phyloP scores from a whole-genome alignment of 1,140 invertebrate species.

The Drosophila littoralis region DNA sequence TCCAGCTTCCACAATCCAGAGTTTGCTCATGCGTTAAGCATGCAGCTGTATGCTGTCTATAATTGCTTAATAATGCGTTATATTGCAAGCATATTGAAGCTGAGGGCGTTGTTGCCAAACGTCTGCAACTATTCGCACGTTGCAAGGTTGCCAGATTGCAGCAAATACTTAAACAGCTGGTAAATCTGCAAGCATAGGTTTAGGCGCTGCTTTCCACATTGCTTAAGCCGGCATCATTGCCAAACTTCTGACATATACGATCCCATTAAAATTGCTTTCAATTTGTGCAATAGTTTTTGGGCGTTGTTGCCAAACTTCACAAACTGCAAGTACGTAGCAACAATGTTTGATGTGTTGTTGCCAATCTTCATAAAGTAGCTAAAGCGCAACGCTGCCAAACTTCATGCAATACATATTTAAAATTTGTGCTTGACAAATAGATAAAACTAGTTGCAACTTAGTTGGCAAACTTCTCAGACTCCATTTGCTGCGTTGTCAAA shows the following conservation, averaged over 20 bases:
- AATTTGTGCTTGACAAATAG: too few species aligned
- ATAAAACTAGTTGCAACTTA: too few species aligned
- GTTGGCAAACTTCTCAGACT: neutral
- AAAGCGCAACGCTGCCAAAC: neutral
- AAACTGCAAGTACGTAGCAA: too few species aligned
- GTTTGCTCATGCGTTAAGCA: slow-evolving; percentile 48
- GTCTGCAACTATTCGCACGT: slow-evolving; percentile 4
- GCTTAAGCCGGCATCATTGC: too few species aligned
- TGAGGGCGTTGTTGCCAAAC: slow-evolving; percentile 29
- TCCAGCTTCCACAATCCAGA: neutral
- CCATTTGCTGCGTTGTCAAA: neutral
- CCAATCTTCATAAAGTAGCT: neutral
- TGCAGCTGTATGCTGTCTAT: slow-evolving; percentile 17
- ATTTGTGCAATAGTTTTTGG: too few species aligned
- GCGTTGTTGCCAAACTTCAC: too few species aligned
- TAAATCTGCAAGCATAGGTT: neutral
- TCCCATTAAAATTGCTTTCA: too few species aligned
- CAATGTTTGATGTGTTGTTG: neutral
- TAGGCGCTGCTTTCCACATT: neutral
- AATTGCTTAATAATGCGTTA: slow-evolving; percentile 70
- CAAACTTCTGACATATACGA: too few species aligned
- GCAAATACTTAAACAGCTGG: neutral
- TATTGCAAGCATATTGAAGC: slow-evolving; percentile 2
- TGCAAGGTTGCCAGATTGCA: slow-evolving; percentile 5
- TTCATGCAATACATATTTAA: neutral